Evolutionary conservation across 53 echinoderm and acorn worm genomes (phyloP).

Genomic region (Holothuria leucospilota): DNA sequence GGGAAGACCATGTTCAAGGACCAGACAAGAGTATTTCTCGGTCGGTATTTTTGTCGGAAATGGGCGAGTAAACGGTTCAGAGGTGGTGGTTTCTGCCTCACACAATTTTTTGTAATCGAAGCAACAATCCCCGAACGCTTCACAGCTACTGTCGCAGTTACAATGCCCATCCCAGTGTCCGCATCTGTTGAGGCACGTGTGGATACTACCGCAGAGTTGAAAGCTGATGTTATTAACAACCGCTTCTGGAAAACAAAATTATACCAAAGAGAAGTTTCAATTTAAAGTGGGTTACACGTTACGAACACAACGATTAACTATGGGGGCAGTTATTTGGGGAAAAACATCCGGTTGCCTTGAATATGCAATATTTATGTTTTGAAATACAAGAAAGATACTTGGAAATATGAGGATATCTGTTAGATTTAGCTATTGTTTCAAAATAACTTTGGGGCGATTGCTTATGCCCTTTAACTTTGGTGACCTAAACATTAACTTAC

Average conservation of each 20-base stretch:
- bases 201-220: constrained; percentile 45
- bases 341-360: too few relatives aligned
- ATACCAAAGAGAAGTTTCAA: neutral
- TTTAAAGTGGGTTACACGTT: too few relatives aligned
- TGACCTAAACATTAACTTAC: neutral
- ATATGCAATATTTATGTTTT: too few relatives aligned
- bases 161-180: constrained; percentile 43
- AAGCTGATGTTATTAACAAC: neutral
- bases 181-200: constrained; percentile 54
- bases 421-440: too few relatives aligned
- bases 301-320: too few relatives aligned
- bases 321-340: too few relatives aligned
- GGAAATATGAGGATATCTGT: neutral
- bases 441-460: too few relatives aligned
- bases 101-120: constrained; percentile 24
- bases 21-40: neutral
- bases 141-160: constrained; percentile 47
- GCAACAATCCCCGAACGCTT: constrained; percentile 51
- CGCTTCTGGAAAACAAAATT: constrained; percentile 18
- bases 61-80: too few relatives aligned
- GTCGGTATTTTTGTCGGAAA: neutral
- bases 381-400: too few relatives aligned
- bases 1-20: neutral
- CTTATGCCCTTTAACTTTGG: neutral
- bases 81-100: neutral